Conservation (phyloP, 2,113 vertebrate genomes). For the Laticauda laticaudata region DNA sequence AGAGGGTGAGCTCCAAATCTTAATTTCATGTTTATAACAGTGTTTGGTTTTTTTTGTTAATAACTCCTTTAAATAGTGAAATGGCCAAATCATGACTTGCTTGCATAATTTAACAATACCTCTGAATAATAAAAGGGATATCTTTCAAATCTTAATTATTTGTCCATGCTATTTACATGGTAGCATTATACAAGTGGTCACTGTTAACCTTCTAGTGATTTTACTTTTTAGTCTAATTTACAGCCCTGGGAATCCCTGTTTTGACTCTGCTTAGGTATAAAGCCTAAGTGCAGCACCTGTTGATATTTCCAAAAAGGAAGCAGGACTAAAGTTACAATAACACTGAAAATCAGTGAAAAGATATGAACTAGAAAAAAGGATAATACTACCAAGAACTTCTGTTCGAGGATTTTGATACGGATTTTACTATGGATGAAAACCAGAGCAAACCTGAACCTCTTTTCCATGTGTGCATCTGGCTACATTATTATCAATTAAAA, state of each 20-base stretch:
- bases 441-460: not conserved
- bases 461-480: not conserved
- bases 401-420: no score
- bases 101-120: not conserved
- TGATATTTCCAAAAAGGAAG: not conserved
- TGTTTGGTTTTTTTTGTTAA: not conserved
- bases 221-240: not conserved
- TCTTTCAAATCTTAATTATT: not conserved
- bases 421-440: not conserved
- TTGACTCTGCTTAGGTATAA: not conserved
- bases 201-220: not conserved
- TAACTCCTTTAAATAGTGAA: not conserved
- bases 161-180: not conserved
- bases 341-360: not conserved
- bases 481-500: not conserved
- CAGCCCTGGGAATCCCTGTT: not conserved
- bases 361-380: not conserved
- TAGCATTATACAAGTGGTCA: not conserved
- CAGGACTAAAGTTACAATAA: not conserved
- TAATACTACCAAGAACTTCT: not conserved
- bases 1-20: slow-evolving; percentile 77
- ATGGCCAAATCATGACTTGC: not conserved
- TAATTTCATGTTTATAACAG: not conserved
- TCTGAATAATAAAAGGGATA: not conserved
- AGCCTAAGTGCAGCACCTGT: not conserved